Evolutionary conservation across 2,888 invertebrate species (phyloP).

Genomic region (Reticulitermes lucifugus): DNA sequence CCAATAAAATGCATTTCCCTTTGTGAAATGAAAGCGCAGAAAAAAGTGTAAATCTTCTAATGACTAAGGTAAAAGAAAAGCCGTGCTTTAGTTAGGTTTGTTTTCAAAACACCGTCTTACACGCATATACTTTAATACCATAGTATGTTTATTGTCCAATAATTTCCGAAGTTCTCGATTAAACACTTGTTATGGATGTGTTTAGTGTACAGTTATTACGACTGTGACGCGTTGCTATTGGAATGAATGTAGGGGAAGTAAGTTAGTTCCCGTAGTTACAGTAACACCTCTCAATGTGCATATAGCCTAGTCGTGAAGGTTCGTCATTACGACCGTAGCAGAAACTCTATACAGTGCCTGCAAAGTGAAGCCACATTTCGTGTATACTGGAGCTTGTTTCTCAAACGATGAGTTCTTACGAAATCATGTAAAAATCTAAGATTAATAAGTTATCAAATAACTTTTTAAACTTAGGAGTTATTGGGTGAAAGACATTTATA

Average conservation of each 20-base stretch:
- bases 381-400: too few relatives aligned
- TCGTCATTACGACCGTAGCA: not conserved
- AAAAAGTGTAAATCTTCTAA: not conserved
- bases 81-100: not conserved
- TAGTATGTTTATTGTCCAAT: not conserved
- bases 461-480: too few relatives aligned
- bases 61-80: not conserved
- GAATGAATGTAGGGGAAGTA: constrained; percentile 13
- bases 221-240: not conserved
- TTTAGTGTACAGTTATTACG: constrained; percentile 2
- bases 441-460: too few relatives aligned
- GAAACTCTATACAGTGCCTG: too few relatives aligned
- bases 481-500: too few relatives aligned
- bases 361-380: not conserved
- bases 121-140: not conserved
- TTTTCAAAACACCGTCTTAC: not conserved
- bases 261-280: not conserved
- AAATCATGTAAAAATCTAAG: too few relatives aligned
- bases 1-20: not conserved
- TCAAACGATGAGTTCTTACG: too few relatives aligned
- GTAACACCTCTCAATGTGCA: not conserved
- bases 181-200: constrained; percentile 17
- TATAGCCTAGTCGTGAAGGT: not conserved
- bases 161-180: constrained; percentile 12
- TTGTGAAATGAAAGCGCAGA: not conserved